phyloP scores from a whole-genome alignment of 2,797 vertebrate species.

The Dallia pectoralis region DNA sequence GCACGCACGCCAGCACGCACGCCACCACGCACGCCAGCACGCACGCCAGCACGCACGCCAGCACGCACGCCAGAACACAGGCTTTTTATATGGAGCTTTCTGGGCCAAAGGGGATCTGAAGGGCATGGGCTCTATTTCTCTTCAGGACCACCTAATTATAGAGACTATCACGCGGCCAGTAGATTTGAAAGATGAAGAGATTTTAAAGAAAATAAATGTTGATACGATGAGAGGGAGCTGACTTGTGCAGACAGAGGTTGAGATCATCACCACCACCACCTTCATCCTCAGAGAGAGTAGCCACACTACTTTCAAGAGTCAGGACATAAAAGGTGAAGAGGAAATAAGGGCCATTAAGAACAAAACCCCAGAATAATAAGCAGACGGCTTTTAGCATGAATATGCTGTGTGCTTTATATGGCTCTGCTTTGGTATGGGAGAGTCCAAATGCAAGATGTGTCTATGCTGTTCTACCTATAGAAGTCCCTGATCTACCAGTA shows the following conservation, averaged over 20 bases:
- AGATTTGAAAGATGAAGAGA: background rate
- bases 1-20: background rate
- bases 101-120: constrained; percentile 6
- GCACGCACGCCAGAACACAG: background rate
- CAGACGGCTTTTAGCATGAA: too few relatives aligned
- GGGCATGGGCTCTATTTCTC: constrained; percentile 7
- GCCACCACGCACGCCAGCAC: background rate
- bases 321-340: background rate
- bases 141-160: constrained; percentile 9
- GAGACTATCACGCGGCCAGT: background rate
- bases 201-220: too few relatives aligned
- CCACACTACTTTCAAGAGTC: background rate
- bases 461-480: too few relatives aligned
- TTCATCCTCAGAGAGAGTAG: too few relatives aligned
- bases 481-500: too few relatives aligned
- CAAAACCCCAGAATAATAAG: too few relatives aligned
- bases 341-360: constrained; percentile 10
- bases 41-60: background rate
- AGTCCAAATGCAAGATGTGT: too few relatives aligned
- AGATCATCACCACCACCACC: too few relatives aligned
- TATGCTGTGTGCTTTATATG: too few relatives aligned
- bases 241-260: background rate
- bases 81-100: background rate
- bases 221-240: too few relatives aligned
- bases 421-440: too few relatives aligned